Conservation (phyloP, 2,888 invertebrate species). For the Eubasilissa splendida region DNA sequence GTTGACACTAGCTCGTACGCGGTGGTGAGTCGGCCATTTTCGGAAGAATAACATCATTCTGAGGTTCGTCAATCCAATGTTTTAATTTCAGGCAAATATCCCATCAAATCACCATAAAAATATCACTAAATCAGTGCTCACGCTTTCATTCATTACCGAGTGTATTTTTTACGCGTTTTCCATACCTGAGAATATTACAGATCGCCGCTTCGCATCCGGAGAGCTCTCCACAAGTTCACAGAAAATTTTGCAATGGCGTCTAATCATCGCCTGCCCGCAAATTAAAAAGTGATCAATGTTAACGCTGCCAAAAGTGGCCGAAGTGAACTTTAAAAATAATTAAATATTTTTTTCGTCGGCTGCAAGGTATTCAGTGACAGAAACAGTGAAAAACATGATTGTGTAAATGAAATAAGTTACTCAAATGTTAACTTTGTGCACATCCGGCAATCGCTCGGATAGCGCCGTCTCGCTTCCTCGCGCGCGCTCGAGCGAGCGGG, state of each 20-base stretch:
- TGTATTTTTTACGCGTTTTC: slow-evolving; percentile 63
- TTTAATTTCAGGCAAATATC: slow-evolving; percentile 67
- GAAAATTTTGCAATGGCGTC: slow-evolving; percentile 72
- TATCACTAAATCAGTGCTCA: slow-evolving; percentile 64
- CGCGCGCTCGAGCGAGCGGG: slow-evolving; percentile 59
- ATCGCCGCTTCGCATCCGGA: slow-evolving; percentile 71
- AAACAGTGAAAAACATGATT: slow-evolving; percentile 24
- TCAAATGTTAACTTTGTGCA: slow-evolving; percentile 72
- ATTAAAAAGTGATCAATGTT: slow-evolving; percentile 60
- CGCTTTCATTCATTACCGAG: slow-evolving; percentile 45
- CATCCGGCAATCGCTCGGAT: slow-evolving; percentile 71
- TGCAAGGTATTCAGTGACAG: not conserved
- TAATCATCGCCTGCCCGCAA: slow-evolving; percentile 66
- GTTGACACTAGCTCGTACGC: slow-evolving; percentile 68
- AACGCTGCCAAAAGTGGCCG: not conserved
- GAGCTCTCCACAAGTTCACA: slow-evolving; percentile 68
- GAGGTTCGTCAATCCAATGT: slow-evolving; percentile 72
- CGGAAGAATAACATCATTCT: slow-evolving; percentile 78
- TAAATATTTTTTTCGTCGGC: slow-evolving; percentile 12
- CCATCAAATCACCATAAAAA: slow-evolving; percentile 68
- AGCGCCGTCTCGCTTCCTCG: slow-evolving; percentile 72
- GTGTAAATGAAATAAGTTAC: slow-evolving; percentile 64
- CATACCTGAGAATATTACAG: slow-evolving; percentile 72
- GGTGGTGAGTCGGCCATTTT: slow-evolving; percentile 83
- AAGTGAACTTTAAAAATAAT: slow-evolving; percentile 23